Conservation (phyloP, 2,113 vertebrate genomes). For the Chaetops frenatus region DNA sequence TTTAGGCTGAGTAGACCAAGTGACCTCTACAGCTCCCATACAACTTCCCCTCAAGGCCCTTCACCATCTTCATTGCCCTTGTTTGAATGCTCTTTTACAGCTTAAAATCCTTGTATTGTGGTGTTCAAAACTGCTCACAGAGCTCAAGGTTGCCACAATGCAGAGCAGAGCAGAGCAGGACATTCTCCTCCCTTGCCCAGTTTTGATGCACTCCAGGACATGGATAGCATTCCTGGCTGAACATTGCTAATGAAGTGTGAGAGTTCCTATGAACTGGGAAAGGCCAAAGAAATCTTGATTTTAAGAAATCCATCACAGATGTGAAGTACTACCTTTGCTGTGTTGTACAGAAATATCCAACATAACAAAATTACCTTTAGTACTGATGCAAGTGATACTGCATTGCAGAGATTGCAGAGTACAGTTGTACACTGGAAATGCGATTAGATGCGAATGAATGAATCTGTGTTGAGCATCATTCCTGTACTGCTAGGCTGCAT, state of each 20-base stretch:
- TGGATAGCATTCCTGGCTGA: background rate
- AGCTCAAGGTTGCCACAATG: accelerated
- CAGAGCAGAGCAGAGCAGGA: background rate
- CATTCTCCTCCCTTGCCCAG: accelerated
- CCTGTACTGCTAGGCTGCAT: background rate
- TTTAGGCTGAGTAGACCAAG: background rate
- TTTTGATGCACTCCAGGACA: background rate
- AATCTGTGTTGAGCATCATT: background rate
- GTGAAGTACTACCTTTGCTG: background rate
- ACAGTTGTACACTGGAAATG: background rate
- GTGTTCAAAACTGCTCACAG: background rate
- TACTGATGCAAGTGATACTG: background rate
- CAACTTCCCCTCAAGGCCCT: accelerated
- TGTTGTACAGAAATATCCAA: background rate
- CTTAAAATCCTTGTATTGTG: background rate
- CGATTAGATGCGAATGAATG: background rate
- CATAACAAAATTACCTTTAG: background rate
- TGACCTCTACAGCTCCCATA: accelerated
- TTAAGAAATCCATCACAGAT: background rate
- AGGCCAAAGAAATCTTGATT: background rate
- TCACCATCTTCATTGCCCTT: background rate
- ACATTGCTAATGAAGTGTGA: background rate
- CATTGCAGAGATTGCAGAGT: background rate
- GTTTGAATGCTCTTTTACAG: too few species aligned
- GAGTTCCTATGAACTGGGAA: background rate